These are phyloP conservation scores for Allolobophora icterica DNA, from an alignment of 2,888 invertebrate species.

Conservation along the genomic window DNA sequence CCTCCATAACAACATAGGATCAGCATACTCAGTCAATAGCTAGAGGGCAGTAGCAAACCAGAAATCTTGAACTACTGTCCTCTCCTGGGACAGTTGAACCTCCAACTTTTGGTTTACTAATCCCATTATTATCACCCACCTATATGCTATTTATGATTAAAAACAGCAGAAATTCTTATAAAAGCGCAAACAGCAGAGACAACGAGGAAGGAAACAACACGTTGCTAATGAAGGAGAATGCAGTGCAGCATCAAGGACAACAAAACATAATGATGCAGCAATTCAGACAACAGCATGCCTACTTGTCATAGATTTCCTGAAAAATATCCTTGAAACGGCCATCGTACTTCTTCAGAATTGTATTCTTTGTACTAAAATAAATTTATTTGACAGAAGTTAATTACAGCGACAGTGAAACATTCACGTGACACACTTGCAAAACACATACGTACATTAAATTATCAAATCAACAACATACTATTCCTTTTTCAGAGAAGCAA, in stretches of 20 bases:
- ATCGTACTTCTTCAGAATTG: conserved; percentile 93
- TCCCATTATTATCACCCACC: too few relatives aligned
- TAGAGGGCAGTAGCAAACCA: too few relatives aligned
- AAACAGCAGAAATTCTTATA: too few relatives aligned
- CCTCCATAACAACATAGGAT: too few relatives aligned
- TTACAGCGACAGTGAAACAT: background rate
- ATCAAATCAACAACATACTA: background rate
- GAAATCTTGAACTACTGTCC: too few relatives aligned
- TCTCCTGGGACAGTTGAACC: too few relatives aligned
- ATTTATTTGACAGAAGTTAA: conserved; percentile 21
- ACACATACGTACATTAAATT: background rate
- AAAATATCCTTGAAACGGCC: conserved; percentile 96
- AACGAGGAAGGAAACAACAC: background rate
- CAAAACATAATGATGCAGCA: background rate
- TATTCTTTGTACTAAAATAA: conserved; percentile 83
- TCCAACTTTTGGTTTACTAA: too few relatives aligned
- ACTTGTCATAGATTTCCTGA: conserved; percentile 80
- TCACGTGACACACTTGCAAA: background rate
- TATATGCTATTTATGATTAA: too few relatives aligned
- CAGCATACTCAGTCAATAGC: too few relatives aligned
- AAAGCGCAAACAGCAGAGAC: background rate
- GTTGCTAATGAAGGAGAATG: background rate
- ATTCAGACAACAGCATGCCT: background rate
- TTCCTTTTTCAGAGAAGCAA: background rate
- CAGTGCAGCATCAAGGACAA: too few relatives aligned